A percentile compares a stretch with the other conserved stretches of the same genome.
Conservation (phyloP, 2,797 vertebrate genomes). For the Furcifer pardalis region DNA sequence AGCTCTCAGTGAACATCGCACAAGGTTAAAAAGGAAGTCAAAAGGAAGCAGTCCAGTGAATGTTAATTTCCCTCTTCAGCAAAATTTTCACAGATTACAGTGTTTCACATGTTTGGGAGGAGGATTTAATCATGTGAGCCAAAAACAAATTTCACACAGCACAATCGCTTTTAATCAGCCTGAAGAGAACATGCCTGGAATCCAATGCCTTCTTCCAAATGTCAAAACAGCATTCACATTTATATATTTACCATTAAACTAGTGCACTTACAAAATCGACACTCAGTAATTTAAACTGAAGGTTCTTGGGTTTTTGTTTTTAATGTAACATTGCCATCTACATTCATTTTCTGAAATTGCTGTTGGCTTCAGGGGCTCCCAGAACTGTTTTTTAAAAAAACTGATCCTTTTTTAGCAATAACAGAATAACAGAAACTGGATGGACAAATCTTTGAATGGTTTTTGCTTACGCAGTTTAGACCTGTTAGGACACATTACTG, state of each 20-base stretch:
- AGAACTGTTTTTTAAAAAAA: slow-evolving; percentile 27
- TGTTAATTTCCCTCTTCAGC: slow-evolving; percentile 75
- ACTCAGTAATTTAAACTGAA: slow-evolving; percentile 35
- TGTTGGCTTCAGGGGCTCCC: slow-evolving; percentile 46
- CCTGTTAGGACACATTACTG: not conserved
- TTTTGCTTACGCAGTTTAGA: slow-evolving; percentile 25
- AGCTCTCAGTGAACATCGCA: slow-evolving; percentile 41
- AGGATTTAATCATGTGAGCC: slow-evolving; percentile 72
- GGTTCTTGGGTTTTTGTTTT: slow-evolving; percentile 35
- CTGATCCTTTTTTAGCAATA: slow-evolving; percentile 24
- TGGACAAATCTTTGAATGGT: not conserved
- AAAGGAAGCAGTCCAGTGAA: slow-evolving; percentile 65
- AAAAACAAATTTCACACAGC: slow-evolving; percentile 77
- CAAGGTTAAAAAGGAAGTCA: slow-evolving; percentile 29
- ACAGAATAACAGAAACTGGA: slow-evolving; percentile 35
- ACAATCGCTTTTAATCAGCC: slow-evolving; percentile 79
- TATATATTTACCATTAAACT: slow-evolving; percentile 74
- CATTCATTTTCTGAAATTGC: slow-evolving; percentile 59
- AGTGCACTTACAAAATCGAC: slow-evolving; percentile 66
- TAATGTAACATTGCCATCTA: slow-evolving; percentile 37
- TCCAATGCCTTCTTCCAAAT: slow-evolving; percentile 75
- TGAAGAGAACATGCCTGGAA: slow-evolving; percentile 62
- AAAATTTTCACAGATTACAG: slow-evolving; percentile 77
- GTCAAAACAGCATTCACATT: slow-evolving; percentile 81
- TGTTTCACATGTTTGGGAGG: slow-evolving; percentile 72